Conservation (phyloP, 2,888 invertebrate genomes). For the Apocheima hispidaria region DNA sequence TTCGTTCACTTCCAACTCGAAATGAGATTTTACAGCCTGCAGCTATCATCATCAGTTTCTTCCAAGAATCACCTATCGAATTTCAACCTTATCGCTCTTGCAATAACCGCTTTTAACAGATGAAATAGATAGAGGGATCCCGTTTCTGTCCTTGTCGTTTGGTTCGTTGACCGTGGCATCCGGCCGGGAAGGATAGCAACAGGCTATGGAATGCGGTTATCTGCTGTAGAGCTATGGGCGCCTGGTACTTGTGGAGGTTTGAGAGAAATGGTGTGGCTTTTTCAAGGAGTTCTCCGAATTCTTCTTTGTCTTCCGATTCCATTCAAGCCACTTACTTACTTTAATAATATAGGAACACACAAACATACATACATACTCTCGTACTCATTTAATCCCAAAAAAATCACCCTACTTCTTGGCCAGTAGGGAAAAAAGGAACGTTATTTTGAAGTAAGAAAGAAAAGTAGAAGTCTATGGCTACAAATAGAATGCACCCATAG, state of each 20-base stretch:
- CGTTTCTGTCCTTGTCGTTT: slow-evolving; percentile 72
- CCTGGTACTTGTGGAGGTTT: slow-evolving; percentile 77
- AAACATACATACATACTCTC: no score
- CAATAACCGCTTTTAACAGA: slow-evolving; percentile 45
- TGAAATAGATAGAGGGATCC: slow-evolving; percentile 63
- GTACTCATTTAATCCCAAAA: no score
- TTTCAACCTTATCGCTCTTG: slow-evolving; percentile 33
- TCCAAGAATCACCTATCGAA: slow-evolving; percentile 45
- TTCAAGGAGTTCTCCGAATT: not conserved
- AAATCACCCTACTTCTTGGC: no score
- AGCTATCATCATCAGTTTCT: slow-evolving; percentile 57
- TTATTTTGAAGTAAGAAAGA: no score
- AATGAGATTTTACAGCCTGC: slow-evolving; percentile 53
- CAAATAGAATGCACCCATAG: no score
- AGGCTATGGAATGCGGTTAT: slow-evolving; percentile 66
- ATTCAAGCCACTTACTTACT: no score
- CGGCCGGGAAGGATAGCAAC: slow-evolving; percentile 63
- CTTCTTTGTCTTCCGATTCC: not conserved
- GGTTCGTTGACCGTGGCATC: slow-evolving; percentile 72
- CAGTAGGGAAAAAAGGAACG: not conserved
- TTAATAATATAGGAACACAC: no score
- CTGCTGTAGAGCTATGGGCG: slow-evolving; percentile 47
- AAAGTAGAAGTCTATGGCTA: no score
- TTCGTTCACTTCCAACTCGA: slow-evolving; percentile 31
- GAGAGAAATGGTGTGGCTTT: slow-evolving; percentile 63